Evolutionary conservation across 2,113 vertebrate species (phyloP).

Genomic region (Hippocampus barbouri): DNA sequence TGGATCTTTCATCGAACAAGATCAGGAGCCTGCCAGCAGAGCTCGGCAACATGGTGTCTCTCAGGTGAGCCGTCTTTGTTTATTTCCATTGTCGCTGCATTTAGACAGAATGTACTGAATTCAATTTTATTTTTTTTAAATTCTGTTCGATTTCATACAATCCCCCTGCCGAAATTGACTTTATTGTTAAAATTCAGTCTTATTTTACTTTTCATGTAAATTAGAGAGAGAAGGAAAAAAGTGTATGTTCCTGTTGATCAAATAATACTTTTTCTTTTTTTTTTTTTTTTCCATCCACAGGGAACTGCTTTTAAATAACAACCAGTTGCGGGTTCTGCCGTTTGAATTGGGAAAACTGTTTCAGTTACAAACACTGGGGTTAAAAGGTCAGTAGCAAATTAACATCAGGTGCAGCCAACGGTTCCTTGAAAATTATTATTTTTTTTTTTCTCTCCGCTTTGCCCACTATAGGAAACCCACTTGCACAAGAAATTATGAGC

Average conservation of each 20-base stretch:
- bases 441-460: background rate
- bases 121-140: background rate
- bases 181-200: background rate
- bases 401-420: constrained; percentile 24
- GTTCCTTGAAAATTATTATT: constrained; percentile 25
- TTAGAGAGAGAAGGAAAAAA: background rate
- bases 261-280: constrained; percentile 10
- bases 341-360: constrained; percentile 99
- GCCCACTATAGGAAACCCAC: constrained; percentile 86
- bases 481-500: constrained; percentile 97
- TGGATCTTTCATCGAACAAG: constrained; percentile 98
- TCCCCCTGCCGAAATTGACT: background rate
- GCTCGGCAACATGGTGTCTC: constrained; percentile 99
- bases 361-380: constrained; percentile 98
- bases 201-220: background rate
- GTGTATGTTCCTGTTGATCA: constrained; percentile 20
- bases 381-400: constrained; percentile 84
- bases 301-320: constrained; percentile 99
- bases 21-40: constrained; percentile 97
- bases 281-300: constrained; percentile 64
- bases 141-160: background rate
- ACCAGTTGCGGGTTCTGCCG: constrained; percentile 99
- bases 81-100: background rate
- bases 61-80: constrained; percentile 77
- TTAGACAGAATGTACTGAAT: background rate